Base-by-base conservation (phyloP, 2,888 invertebrate species). In the Drosophila atripex region DNA sequence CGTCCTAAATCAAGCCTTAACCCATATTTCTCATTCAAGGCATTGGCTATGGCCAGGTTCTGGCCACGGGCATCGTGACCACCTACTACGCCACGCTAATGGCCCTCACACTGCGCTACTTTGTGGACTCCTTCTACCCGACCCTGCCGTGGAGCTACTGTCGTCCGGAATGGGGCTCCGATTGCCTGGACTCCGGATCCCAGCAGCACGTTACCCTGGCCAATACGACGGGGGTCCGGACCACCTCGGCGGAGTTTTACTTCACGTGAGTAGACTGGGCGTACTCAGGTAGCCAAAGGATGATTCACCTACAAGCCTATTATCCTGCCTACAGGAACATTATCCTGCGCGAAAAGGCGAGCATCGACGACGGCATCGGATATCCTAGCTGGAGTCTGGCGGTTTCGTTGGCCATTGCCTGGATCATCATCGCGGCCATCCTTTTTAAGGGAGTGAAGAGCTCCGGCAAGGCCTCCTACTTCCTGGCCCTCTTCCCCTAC, bases 401-500 rank as follows among this genome's bases (percentile, higher is more conserved):
- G 0, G 45, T 93, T 1, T 93, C 93, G 38, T 89, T 94, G 2
- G 85, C 92, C 0, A 74, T 92, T 30, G 92, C 93, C 0, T 94
- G 94, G 94, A 60, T 91, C 23, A 82, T 92, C 18, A 92, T 94
- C 16, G 92, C 92, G 30, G 78, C 92, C 2, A 92, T 93, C 46
- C 89, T 94, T 45, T 91, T 92, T 8, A 92, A 92, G 61, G 94
- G 94, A 2, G 92, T 94, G 4, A 92, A 93, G 78, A 93, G 93
- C 74, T 93, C 93, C 0, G 94, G 94, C 38, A 94, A 94, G 86
- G 94, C 93, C 0, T 94, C 95, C 2, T 95, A 95, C 88, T 94
- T 96, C 78, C 93, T 95, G 3, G 95, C 95, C 0, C 90, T 95
- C 16, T 94, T 95, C 84, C 95, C 95, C 0, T 94, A 94, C 79